Base-by-base conservation (phyloP, 2,113 vertebrate species). In the Abramis brama region DNA sequence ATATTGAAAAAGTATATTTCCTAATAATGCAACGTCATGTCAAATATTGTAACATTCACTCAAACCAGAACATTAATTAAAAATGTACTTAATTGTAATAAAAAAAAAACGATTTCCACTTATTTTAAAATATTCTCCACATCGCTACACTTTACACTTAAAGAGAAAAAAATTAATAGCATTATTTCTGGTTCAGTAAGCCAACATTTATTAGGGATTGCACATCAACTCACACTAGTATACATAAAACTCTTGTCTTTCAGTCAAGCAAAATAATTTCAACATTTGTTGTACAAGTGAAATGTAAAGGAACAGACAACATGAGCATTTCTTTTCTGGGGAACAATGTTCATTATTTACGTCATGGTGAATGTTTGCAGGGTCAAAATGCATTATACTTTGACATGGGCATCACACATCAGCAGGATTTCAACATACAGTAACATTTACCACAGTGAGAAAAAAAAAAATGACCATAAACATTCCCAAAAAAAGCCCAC, bases 171-270 rank as follows among this genome's bases (percentile, higher is more conserved):
- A 66, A 1, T 23, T 45, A 10, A 73, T 23, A 74, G 6, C 30
- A 27, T 17, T 21, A 59, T 36, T 60, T 81, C 43, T 80, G 68
- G 59, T 83, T 25, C 47, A 11, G 23, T 66, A 11, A 80, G 30
- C 7, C 3, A 12, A 85, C 59, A 59, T 88, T 88, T 87, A 88
- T 85, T 90, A 71, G 68, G 39, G 79, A 75, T 83, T 86, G 27
- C 87, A 71, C 83, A 87, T 52, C 21, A 87, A 75, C 68, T 64
- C 81, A 64, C 82, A 52, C 13, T 74, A 62, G 9, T 39, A 57
- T 76, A 64, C 21, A 43, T 50, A 62, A 19, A 68, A 80, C 47
- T 74, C 43, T 23, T 15, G 15, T 45, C 57, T 60, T 89, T 77
- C 60, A 55, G 17, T 39, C 43, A 59, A 82, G 47, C 55, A 45